phyloP scores from a whole-genome alignment of 2,113 vertebrate genomes.

The Sialia sialis region DNA sequence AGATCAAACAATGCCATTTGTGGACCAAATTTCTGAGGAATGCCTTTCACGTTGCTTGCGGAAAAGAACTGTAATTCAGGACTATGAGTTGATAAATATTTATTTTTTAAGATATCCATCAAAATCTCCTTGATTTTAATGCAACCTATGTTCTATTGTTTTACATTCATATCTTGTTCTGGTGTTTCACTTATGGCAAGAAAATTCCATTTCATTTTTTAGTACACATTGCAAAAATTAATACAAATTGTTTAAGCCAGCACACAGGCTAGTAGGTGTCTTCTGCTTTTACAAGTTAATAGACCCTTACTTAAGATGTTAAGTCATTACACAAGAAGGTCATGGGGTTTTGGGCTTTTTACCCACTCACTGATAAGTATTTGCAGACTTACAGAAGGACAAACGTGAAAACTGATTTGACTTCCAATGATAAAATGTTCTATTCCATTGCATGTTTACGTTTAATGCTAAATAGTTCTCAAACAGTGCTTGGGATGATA shows the following conservation, averaged over 20 bases:
- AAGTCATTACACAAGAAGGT: not conserved
- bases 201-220: not conserved
- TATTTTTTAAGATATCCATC: not conserved
- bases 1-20: not conserved
- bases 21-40: not conserved
- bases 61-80: not conserved
- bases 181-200: not conserved
- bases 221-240: not conserved
- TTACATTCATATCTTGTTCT: not conserved
- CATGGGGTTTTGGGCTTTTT: not conserved
- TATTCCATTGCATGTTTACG: not conserved
- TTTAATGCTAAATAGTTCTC: not conserved
- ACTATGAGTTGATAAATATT: not conserved
- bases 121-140: accelerated
- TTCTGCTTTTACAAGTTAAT: not conserved
- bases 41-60: not conserved
- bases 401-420: not conserved
- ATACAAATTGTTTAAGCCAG: not conserved
- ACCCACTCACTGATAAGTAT: not conserved
- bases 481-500: not conserved
- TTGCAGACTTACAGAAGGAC: not conserved
- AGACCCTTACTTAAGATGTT: not conserved
- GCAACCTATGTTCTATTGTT: not conserved
- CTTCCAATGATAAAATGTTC: not conserved
- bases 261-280: not conserved